These are phyloP conservation scores for Lucinisca nassula DNA, from an alignment of 2,888 invertebrate species.

Conservation along the genomic window DNA sequence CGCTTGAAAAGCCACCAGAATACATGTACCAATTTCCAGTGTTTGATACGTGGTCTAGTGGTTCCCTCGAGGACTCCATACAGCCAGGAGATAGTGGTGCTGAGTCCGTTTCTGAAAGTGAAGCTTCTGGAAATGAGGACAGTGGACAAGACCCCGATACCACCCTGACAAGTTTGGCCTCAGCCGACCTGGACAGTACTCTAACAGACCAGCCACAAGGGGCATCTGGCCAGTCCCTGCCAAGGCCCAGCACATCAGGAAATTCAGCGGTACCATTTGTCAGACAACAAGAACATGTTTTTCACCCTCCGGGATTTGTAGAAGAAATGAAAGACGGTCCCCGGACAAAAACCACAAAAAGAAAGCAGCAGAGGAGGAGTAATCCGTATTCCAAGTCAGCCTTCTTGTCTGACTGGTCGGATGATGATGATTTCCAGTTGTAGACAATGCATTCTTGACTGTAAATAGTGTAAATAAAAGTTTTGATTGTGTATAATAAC, in stretches of 20 bases:
- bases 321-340: background rate
- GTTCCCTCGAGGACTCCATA: background rate
- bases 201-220: too few species aligned
- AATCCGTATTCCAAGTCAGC: background rate
- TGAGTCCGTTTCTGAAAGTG: too few species aligned
- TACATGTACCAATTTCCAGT: background rate
- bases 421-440: slow-evolving; percentile 6
- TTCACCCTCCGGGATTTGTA: background rate
- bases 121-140: too few species aligned
- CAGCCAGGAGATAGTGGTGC: background rate
- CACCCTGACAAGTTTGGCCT: too few species aligned
- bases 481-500: too few species aligned
- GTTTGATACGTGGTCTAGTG: background rate
- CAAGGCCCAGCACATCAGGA: background rate
- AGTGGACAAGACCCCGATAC: too few species aligned
- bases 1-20: background rate
- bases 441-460: too few species aligned
- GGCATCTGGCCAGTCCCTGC: too few species aligned
- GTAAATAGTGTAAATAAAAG: too few species aligned
- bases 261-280: background rate
- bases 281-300: background rate
- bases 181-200: too few species aligned
- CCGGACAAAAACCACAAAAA: background rate
- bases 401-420: background rate
- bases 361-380: background rate